Evolutionary conservation across 2,797 vertebrate genomes (phyloP).

Genomic region (Tolypeutes matacus): DNA sequence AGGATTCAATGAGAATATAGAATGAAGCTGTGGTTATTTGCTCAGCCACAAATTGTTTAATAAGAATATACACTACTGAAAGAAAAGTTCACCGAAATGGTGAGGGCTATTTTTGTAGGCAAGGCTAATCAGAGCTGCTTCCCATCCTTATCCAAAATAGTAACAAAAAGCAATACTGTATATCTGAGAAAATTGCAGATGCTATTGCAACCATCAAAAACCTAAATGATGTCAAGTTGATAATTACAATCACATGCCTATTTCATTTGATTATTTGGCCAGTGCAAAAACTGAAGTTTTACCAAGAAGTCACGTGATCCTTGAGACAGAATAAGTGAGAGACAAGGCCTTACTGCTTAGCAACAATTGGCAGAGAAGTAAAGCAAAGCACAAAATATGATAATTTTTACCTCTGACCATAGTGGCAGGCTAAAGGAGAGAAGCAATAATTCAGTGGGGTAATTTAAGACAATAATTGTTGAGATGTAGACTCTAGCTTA

Average conservation of each 20-base stretch:
- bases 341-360: background rate
- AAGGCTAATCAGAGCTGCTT: background rate
- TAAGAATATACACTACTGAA: background rate
- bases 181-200: background rate
- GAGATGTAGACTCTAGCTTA: background rate
- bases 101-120: background rate
- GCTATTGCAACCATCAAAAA: background rate
- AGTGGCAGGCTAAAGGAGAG: background rate
- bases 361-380: background rate
- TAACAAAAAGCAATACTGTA: background rate
- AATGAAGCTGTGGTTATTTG: background rate
- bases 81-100: background rate
- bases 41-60: background rate
- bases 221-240: background rate
- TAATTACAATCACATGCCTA: background rate
- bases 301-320: background rate
- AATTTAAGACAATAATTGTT: background rate
- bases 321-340: background rate
- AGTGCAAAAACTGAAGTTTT: background rate
- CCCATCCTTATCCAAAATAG: background rate
- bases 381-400: background rate
- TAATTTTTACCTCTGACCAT: background rate
- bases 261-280: background rate
- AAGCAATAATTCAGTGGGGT: background rate
- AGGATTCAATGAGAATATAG: background rate